Evolutionary conservation across 1,140 invertebrate genomes (phyloP).

Genomic region (Ptiloglossa arizonensis): DNA sequence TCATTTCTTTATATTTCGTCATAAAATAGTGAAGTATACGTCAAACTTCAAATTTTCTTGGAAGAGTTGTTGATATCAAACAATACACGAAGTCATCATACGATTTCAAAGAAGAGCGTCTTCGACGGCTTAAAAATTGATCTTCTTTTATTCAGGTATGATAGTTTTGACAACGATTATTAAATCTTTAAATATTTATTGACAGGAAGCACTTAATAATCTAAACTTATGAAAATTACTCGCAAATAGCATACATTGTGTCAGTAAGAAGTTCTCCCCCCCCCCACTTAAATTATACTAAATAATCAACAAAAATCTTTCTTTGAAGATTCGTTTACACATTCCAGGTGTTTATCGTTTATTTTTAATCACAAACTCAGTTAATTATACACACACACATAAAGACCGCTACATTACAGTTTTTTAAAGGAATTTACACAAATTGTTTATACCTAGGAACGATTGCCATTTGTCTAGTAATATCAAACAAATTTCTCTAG

Average conservation of each 20-base stretch:
- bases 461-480: slow-evolving; percentile 41
- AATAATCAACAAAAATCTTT: slow-evolving; percentile 19
- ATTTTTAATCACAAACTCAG: neutral
- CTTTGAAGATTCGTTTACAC: neutral
- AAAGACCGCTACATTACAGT: slow-evolving; percentile 8
- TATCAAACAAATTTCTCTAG: slow-evolving; percentile 26
- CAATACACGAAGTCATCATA: slow-evolving; percentile 3
- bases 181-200: slow-evolving; percentile 2
- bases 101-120: neutral
- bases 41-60: slow-evolving; percentile 17
- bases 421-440: slow-evolving; percentile 8
- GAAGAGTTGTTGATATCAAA: slow-evolving; percentile 38
- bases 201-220: neutral
- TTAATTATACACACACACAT: slow-evolving; percentile 3
- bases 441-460: slow-evolving; percentile 33
- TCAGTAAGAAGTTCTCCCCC: neutral
- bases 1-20: slow-evolving; percentile 22
- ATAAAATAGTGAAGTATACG: neutral
- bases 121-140: neutral
- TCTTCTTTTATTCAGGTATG: neutral
- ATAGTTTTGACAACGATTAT: neutral
- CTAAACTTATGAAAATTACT: slow-evolving; percentile 25
- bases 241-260: slow-evolving; percentile 34
- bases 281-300: slow-evolving; percentile 8
- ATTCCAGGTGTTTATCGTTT: slow-evolving; percentile 6